Conservation (phyloP, 2,113 vertebrate species). For the Tenrec ecaudatus region DNA sequence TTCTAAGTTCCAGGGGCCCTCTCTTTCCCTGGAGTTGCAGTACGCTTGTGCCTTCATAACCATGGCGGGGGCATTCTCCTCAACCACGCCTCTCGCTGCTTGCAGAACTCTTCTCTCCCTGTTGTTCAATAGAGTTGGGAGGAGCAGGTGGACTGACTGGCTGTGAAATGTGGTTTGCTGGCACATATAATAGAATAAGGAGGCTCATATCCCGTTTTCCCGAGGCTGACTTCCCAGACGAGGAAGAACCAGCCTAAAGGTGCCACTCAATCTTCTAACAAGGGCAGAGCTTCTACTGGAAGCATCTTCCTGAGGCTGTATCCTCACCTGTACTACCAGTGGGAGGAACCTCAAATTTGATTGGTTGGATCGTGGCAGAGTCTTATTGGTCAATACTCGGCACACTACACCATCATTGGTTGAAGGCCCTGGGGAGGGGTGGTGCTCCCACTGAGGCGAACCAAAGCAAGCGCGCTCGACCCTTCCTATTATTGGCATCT, state of each 20-base stretch:
- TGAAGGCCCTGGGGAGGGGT: not conserved
- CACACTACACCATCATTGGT: not conserved
- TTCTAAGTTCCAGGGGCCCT: too few relatives aligned
- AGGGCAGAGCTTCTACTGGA: rapidly evolving
- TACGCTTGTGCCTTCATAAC: too few relatives aligned
- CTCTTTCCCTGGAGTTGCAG: too few relatives aligned
- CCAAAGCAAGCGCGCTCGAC: too few relatives aligned
- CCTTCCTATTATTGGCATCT: too few relatives aligned
- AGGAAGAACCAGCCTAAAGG: not conserved
- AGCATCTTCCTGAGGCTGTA: rapidly evolving
- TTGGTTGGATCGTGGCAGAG: rapidly evolving
- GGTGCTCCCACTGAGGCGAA: not conserved
- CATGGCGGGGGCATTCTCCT: too few relatives aligned
- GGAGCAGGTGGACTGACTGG: too few relatives aligned
- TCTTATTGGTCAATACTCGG: not conserved
- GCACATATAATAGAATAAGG: not conserved
- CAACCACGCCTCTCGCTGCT: too few relatives aligned
- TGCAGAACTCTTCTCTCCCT: too few relatives aligned
- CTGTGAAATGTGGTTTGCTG: not conserved
- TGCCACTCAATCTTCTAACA: not conserved
- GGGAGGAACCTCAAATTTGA: not conserved
- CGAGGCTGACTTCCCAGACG: not conserved
- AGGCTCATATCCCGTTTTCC: not conserved
- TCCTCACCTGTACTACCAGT: not conserved
- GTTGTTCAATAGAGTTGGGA: too few relatives aligned